Percentiles rank a stretch among this genome's conserved stretches.
Evolutionary conservation across 2,888 invertebrate species (phyloP).

Genomic region (Mechanitis messenoides): DNA sequence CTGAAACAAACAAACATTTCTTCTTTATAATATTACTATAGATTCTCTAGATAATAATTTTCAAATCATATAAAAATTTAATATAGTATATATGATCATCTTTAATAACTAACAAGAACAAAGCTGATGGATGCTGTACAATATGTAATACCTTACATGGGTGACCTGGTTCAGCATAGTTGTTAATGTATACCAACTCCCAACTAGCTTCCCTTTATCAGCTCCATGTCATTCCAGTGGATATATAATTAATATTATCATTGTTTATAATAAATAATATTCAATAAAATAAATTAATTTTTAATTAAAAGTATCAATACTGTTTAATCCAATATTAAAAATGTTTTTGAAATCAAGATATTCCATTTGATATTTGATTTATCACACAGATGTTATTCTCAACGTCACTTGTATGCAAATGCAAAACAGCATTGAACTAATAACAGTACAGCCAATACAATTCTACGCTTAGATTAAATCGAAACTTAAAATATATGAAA

Average conservation of each 20-base stretch:
- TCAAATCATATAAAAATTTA: neutral
- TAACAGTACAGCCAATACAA: neutral
- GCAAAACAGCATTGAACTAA: neutral
- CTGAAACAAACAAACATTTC: too few species aligned
- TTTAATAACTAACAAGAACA: slow-evolving; percentile 23
- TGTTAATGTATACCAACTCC: slow-evolving; percentile 4
- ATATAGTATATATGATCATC: slow-evolving; percentile 1
- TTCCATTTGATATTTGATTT: neutral
- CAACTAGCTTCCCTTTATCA: neutral
- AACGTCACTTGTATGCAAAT: slow-evolving; percentile 9
- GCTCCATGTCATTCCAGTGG: neutral
- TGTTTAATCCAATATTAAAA: neutral
- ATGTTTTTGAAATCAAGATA: neutral
- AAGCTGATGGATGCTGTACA: slow-evolving; percentile 19
- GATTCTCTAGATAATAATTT: neutral
- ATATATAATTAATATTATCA: too few species aligned
- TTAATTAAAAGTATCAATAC: neutral
- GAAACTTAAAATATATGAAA: too few species aligned
- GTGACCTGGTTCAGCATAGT: slow-evolving; percentile 17
- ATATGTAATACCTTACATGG: slow-evolving; percentile 23
- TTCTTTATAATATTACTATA: neutral
- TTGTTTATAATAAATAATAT: too few species aligned
- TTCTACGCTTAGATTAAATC: too few species aligned
- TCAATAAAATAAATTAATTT: too few species aligned
- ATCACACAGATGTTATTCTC: neutral